Base-by-base conservation (phyloP, 1,140 invertebrate genomes). In the Ruditapes philippinarum region DNA sequence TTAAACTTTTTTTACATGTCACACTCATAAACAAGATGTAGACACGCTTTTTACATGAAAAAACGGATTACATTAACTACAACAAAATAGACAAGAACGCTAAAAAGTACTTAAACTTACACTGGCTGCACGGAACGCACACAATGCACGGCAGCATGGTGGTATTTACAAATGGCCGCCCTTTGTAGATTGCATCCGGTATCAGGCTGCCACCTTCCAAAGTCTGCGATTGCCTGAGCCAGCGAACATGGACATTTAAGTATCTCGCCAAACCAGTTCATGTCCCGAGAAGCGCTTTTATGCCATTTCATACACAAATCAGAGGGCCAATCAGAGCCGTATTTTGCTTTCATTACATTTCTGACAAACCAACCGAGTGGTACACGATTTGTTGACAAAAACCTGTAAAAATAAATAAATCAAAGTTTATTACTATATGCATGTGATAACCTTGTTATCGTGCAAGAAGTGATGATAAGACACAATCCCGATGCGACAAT, bases 191-290 rank as follows among this genome's bases (percentile, higher is more conserved):
- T 93, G 94, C 99, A 99, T 80, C 98, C 97, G 70, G 97, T 97
- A 95, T 99, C 98, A 0, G 99, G 98, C 90, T 98, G 96, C 94
- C 97, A 99, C 22, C 98, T 97, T 14, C 99, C 99, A 95, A 98
- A 98, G 94, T 99, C 99, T 49, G 97, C 96, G 0, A 99, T 94
- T 0, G 98, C 99, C 92, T 99, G 99, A 89, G 98, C 97, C 83
- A 99, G 92, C 0, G 97, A 98, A 94, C 99, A 99, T 0, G 99
- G 99, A 94, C 99, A 99, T 22, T 98, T 96, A 14, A 97, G 97
- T 19, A 96, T 93, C 3, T 89, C 74, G 2, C 91, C 33, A 14
- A 94, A 70, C 95, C 95, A 95, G 1, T 25, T 65, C 82, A 79
- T 93, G 54, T 91, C 57, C 40, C 89, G n/a, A 2, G 60, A 51